Evolutionary conservation across 35 echinoderm and acorn worm species (phyloP).

Genomic region (Ophioderma brevispina): DNA sequence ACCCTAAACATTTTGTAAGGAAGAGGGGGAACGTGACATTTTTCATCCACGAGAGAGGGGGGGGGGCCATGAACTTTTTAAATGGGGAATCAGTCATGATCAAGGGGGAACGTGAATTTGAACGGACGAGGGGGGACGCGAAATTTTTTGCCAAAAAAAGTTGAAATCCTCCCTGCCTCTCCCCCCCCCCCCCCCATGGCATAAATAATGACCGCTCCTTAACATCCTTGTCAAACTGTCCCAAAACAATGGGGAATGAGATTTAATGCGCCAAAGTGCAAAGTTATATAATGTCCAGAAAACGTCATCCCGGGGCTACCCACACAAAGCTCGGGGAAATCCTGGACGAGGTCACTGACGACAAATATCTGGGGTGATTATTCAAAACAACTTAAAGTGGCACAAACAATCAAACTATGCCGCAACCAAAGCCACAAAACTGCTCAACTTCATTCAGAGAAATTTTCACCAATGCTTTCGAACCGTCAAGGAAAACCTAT

Average conservation of each 20-base stretch:
- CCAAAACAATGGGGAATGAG: slow-evolving; percentile 20
- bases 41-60: no score
- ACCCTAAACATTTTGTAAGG: no score
- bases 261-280: slow-evolving; percentile 39
- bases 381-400: slow-evolving; percentile 28
- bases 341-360: slow-evolving; percentile 4
- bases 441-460: slow-evolving; percentile 33
- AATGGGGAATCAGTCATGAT: no score
- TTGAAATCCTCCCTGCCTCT: no score
- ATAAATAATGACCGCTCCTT: no score
- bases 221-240: slow-evolving; percentile 33
- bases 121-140: no score
- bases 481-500: slow-evolving; percentile 18
- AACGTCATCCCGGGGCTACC: neutral
- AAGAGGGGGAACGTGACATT: no score
- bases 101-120: no score
- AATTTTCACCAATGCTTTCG: slow-evolving; percentile 1
- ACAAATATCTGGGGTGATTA: slow-evolving; percentile 7
- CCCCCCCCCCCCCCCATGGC: no score
- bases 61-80: no score
- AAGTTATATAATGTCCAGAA: neutral
- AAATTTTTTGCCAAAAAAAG: no score
- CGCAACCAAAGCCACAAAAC: slow-evolving; percentile 20
- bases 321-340: neutral
- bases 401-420: slow-evolving; percentile 19